Percentiles rank a stretch among this genome's conserved stretches.
phyloP scores from a whole-genome alignment of 2,888 invertebrate genomes.

The Lamellibrachia satsuma region DNA sequence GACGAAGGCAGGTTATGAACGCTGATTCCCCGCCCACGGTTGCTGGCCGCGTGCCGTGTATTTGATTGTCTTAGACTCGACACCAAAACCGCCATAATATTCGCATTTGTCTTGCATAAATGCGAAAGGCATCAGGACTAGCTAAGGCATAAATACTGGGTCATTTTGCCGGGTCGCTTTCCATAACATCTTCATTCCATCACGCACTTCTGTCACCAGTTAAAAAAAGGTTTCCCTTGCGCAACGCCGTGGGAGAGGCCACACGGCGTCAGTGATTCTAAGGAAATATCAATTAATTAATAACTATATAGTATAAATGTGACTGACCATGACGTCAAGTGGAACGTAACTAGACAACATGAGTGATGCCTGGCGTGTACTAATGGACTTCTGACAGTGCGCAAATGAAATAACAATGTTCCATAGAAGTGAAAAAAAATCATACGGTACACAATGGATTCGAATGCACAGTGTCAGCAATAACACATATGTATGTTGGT shows the following conservation, averaged over 20 bases:
- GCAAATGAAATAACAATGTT: background rate
- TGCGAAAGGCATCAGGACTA: background rate
- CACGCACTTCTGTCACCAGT: background rate
- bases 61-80: background rate
- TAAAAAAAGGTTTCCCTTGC: background rate
- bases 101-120: background rate
- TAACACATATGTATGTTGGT: background rate
- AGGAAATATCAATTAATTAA: background rate
- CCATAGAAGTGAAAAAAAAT: background rate
- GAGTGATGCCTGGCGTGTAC: background rate
- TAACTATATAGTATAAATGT: background rate
- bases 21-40: background rate
- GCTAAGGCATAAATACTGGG: background rate
- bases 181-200: background rate
- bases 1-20: background rate
- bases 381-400: background rate
- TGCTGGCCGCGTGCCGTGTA: background rate
- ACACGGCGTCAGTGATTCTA: background rate
- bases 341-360: background rate
- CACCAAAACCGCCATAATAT: background rate
- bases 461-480: too few species aligned
- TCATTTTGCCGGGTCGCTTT: background rate
- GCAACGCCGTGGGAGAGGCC: background rate
- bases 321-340: background rate
- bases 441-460: too few species aligned